These are phyloP conservation scores for Dendrocopos noguchii DNA, from an alignment of 2,113 vertebrate species.

Conservation along the genomic window DNA sequence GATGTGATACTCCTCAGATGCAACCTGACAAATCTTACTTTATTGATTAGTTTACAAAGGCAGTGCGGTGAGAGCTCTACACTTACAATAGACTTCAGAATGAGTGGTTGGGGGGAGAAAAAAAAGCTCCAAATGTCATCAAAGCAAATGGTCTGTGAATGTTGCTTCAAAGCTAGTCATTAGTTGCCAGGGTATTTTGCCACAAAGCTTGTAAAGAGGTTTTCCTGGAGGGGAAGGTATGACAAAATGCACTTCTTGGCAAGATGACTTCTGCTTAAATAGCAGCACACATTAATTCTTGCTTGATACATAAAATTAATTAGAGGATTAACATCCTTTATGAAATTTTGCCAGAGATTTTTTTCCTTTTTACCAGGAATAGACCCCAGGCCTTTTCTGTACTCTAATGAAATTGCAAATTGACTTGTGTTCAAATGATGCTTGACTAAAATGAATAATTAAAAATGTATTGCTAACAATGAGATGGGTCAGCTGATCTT, in stretches of 20 bases:
- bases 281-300: slow-evolving; percentile 77
- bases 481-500: slow-evolving; percentile 76
- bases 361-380: slow-evolving; percentile 67
- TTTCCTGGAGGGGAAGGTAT: slow-evolving; percentile 87
- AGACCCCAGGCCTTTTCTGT: slow-evolving; percentile 79
- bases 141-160: slow-evolving; percentile 95
- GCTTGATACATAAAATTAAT: slow-evolving; percentile 82
- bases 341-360: slow-evolving; percentile 76
- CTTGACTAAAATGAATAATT: slow-evolving; percentile 84
- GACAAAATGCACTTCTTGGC: slow-evolving; percentile 81
- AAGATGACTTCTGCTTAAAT: slow-evolving; percentile 74
- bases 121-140: slow-evolving; percentile 86
- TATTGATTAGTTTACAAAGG: slow-evolving; percentile 80
- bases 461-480: slow-evolving; percentile 81
- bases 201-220: slow-evolving; percentile 87
- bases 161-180: slow-evolving; percentile 92
- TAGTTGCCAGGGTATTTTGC: slow-evolving; percentile 91
- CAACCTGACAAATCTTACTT: slow-evolving; percentile 75
- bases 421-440: slow-evolving; percentile 84
- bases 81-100: slow-evolving; percentile 70
- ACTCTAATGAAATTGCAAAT: slow-evolving; percentile 84
- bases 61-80: slow-evolving; percentile 70
- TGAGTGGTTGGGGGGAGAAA: not conserved
- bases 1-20: slow-evolving; percentile 71
- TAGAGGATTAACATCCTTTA: slow-evolving; percentile 78